Percentiles rank a stretch among this genome's conserved stretches.
These are phyloP conservation scores for Melanotaenia trifasciata DNA, from an alignment of 2,797 vertebrate species.

Conservation along the genomic window DNA sequence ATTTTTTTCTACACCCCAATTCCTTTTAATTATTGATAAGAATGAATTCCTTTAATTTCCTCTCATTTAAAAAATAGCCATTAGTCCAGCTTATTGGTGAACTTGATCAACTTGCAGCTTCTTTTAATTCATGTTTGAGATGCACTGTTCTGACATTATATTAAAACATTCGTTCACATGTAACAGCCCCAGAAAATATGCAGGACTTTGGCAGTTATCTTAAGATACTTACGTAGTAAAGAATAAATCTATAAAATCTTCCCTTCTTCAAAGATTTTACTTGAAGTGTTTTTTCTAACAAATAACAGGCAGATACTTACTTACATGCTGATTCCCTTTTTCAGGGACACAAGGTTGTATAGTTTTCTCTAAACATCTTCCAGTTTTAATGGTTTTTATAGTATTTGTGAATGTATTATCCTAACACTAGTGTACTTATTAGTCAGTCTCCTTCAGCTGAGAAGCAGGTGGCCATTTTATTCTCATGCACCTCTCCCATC, in stretches of 20 bases:
- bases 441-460: background rate
- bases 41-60: constrained; percentile 48
- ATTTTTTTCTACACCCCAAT: background rate
- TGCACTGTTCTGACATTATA: constrained; percentile 18
- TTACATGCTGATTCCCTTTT: background rate
- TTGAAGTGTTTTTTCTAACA: background rate
- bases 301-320: background rate
- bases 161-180: constrained; percentile 3
- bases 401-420: constrained; percentile 2
- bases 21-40: constrained; percentile 50
- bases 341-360: background rate
- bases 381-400: background rate
- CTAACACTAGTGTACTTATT: background rate
- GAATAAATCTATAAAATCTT: constrained; percentile 18
- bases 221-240: constrained; percentile 7
- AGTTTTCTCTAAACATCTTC: background rate
- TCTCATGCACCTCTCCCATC: constrained; percentile 1
- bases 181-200: background rate
- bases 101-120: constrained; percentile 37
- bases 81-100: constrained; percentile 49
- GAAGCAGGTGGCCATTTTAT: constrained; percentile 31
- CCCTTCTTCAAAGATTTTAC: background rate
- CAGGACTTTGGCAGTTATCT: constrained; percentile 25
- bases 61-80: constrained; percentile 41
- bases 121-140: constrained; percentile 31